Percentiles rank a stretch among this genome's conserved stretches.
Conservation (phyloP, 2,797 vertebrate species). For the Xenopus petersii region DNA sequence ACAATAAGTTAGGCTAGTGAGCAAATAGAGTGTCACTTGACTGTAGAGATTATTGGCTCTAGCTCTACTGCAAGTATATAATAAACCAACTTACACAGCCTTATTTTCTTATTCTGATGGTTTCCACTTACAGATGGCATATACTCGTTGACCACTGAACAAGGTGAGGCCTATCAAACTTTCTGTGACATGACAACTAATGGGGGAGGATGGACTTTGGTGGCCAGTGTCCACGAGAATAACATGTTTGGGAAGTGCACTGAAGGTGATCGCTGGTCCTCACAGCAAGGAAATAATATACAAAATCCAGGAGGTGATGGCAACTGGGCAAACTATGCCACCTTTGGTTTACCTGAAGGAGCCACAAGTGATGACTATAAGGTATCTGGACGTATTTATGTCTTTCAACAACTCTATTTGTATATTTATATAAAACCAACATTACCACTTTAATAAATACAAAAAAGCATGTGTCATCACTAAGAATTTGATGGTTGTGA, state of each 20-base stretch:
- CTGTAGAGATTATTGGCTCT: too few species aligned
- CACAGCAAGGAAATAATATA: slow-evolving; percentile 57
- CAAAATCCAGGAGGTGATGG: slow-evolving; percentile 44
- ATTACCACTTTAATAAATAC: too few species aligned
- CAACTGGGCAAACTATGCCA: slow-evolving; percentile 55
- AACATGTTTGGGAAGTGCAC: slow-evolving; percentile 58
- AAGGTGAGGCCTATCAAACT: slow-evolving; percentile 61
- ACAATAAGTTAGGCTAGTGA: too few species aligned
- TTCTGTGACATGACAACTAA: slow-evolving; percentile 70
- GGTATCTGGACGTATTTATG: slow-evolving; percentile 27
- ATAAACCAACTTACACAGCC: too few species aligned
- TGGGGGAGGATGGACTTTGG: slow-evolving; percentile 53
- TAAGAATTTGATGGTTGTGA: too few species aligned
- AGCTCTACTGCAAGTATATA: too few species aligned
- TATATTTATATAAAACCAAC: too few species aligned
- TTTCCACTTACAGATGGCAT: slow-evolving; percentile 55
- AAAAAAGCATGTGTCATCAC: too few species aligned
- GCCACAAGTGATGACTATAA: slow-evolving; percentile 57
- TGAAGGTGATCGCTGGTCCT: slow-evolving; percentile 60
- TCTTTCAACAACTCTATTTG: too few species aligned
- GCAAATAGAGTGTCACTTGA: too few species aligned
- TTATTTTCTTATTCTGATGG: too few species aligned
- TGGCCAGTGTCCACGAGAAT: slow-evolving; percentile 70
- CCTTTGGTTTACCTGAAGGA: slow-evolving; percentile 47
- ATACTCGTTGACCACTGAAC: slow-evolving; percentile 56